These are phyloP conservation scores for Drosophila monieri DNA, from an alignment of 2,888 invertebrate species.

Conservation along the genomic window DNA sequence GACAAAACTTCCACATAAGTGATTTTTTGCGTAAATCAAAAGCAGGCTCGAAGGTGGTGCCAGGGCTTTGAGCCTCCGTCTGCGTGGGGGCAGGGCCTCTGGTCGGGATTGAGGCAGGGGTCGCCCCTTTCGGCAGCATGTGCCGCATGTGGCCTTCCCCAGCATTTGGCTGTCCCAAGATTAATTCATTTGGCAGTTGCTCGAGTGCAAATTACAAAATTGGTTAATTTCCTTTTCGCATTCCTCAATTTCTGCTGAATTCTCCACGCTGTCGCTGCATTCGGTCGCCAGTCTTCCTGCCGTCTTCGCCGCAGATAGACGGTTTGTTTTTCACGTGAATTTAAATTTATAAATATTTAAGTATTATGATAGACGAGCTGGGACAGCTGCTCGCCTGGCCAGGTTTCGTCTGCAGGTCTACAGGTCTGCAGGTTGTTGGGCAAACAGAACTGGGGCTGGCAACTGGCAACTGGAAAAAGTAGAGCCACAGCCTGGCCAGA, in stretches of 20 bases:
- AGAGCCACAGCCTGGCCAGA: slow-evolving; percentile 39
- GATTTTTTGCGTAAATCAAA: slow-evolving; percentile 78
- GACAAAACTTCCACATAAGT: slow-evolving; percentile 74
- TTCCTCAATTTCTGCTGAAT: slow-evolving; percentile 76
- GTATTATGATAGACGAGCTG: slow-evolving; percentile 64
- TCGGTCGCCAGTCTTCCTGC: slow-evolving; percentile 37
- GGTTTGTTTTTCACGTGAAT: slow-evolving; percentile 74
- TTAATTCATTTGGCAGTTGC: slow-evolving; percentile 76
- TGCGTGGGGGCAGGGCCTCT: slow-evolving; percentile 9
- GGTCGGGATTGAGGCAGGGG: neutral
- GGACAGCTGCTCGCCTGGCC: slow-evolving; percentile 42
- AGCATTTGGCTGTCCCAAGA: slow-evolving; percentile 37
- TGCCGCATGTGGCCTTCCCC: slow-evolving; percentile 37
- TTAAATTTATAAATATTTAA: slow-evolving; percentile 76
- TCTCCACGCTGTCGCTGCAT: slow-evolving; percentile 50
- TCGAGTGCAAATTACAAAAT: slow-evolving; percentile 76
- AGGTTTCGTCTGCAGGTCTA: slow-evolving; percentile 24
- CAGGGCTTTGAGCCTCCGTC: neutral
- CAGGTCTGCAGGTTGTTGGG: slow-evolving; percentile 43
- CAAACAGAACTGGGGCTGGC: slow-evolving; percentile 48
- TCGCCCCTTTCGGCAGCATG: slow-evolving; percentile 23
- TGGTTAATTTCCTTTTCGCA: slow-evolving; percentile 74
- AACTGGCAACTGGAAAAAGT: slow-evolving; percentile 15
- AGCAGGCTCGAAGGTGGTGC: slow-evolving; percentile 54
- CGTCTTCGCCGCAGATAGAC: slow-evolving; percentile 49